These are phyloP conservation scores for Ochropleura plecta DNA, from an alignment of 2,888 invertebrate genomes.

Conservation along the genomic window DNA sequence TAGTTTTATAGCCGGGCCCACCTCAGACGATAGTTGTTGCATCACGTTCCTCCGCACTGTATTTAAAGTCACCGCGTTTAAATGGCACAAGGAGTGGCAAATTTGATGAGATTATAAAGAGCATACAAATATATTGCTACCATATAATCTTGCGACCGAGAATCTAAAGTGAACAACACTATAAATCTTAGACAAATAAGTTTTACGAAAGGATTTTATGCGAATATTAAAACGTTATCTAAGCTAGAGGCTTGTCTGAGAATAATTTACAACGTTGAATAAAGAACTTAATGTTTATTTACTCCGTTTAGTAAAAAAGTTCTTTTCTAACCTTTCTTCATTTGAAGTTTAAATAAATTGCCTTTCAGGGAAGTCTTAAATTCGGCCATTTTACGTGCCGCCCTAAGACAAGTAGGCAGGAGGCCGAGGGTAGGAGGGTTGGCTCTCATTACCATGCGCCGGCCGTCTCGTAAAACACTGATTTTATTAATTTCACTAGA, in stretches of 20 bases:
- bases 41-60: conserved; percentile 29
- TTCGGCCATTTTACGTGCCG: conserved; percentile 52
- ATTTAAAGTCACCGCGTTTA: conserved; percentile 30
- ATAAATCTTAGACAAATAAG: conserved; percentile 54
- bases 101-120: conserved; percentile 48
- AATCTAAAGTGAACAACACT: conserved; percentile 42
- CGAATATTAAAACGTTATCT: conserved; percentile 56
- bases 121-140: conserved; percentile 38
- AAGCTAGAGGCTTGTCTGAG: conserved; percentile 31
- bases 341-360: conserved; percentile 64
- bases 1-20: conserved; percentile 59
- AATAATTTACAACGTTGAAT: conserved; percentile 25
- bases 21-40: conserved; percentile 55
- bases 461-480: conserved; percentile 63
- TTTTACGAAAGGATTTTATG: conserved; percentile 38
- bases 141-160: conserved; percentile 37
- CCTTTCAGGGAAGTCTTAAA: conserved; percentile 61
- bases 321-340: conserved; percentile 47
- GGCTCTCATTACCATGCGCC: conserved; percentile 69
- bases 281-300: conserved; percentile 53
- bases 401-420: conserved; percentile 38
- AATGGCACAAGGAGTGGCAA: conserved; percentile 50
- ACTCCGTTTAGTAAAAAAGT: conserved; percentile 35
- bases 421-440: conserved; percentile 37
- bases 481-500: conserved; percentile 69